phyloP scores from a whole-genome alignment of 2,888 invertebrate species.

The Tridacna crocea region DNA sequence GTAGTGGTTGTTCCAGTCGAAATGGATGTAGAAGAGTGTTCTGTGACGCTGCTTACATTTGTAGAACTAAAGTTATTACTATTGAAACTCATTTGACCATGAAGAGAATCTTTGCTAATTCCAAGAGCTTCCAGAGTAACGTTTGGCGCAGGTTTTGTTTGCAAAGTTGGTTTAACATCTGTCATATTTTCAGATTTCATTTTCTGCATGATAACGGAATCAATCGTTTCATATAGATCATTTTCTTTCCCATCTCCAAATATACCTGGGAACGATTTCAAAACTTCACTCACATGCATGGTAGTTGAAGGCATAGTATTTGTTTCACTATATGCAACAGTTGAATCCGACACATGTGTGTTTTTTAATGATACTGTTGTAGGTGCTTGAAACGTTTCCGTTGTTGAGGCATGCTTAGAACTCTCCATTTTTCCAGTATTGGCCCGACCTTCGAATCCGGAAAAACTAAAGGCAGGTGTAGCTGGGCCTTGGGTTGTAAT shows the following conservation, averaged over 20 bases:
- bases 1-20: not conserved
- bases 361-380: not conserved
- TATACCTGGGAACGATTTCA: not conserved
- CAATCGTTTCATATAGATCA: conserved; percentile 20
- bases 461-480: not conserved
- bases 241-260: conserved; percentile 6
- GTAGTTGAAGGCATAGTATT: not conserved
- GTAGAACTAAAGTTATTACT: not conserved
- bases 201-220: conserved; percentile 20
- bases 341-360: not conserved
- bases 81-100: no score
- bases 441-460: not conserved
- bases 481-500: not conserved
- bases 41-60: not conserved
- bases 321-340: not conserved
- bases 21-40: not conserved
- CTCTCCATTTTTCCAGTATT: not conserved
- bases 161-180: not conserved
- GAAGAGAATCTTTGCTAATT: conserved; percentile 1
- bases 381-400: not conserved
- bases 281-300: not conserved
- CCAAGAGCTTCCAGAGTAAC: conserved; percentile 19
- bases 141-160: not conserved
- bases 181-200: conserved; percentile 8
- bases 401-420: not conserved